Evolutionary conservation across 2,113 vertebrate genomes (phyloP).

Genomic region (Aspiorhynchus laticeps): DNA sequence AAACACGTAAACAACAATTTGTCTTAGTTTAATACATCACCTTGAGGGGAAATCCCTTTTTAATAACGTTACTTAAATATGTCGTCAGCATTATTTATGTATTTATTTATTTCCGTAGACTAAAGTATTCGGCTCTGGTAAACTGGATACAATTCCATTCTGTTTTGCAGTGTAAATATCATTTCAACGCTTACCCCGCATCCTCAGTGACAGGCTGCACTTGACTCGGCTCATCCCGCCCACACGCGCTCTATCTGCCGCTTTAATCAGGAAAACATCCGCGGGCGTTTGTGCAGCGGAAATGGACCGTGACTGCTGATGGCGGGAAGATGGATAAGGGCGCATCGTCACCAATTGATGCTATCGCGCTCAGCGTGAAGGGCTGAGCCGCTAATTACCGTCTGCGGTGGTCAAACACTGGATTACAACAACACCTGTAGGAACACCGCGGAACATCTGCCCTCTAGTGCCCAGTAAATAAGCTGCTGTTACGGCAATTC

Average conservation of each 20-base stretch:
- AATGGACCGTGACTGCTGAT: constrained; percentile 66
- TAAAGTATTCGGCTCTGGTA: neutral
- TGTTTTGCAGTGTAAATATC: constrained; percentile 12
- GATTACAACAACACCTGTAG: constrained; percentile 44
- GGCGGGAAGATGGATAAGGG: constrained; percentile 54
- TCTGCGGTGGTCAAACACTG: constrained; percentile 48
- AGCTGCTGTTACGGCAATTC: neutral
- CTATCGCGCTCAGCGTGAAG: constrained; percentile 43
- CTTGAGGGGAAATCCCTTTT: neutral
- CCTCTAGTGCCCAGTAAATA: constrained; percentile 18
- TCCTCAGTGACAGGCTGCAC: constrained; percentile 46
- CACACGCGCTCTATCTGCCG: constrained; percentile 57
- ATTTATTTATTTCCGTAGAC: neutral
- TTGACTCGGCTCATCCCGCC: constrained; percentile 42
- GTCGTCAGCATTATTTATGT: neutral
- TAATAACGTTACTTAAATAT: neutral
- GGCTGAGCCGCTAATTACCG: constrained; percentile 51
- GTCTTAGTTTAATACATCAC: neutral
- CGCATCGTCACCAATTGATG: constrained; percentile 58
- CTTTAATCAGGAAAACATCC: constrained; percentile 69
- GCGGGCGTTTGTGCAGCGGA: constrained; percentile 62
- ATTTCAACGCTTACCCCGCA: constrained; percentile 51
- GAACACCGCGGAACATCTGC: constrained; percentile 38
- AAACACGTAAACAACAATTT: no score
- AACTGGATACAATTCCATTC: neutral